Percentiles rank a stretch among this genome's conserved stretches.
These are phyloP conservation scores for Nasonovia ribisnigri DNA, from an alignment of 2,888 invertebrate genomes.

Conservation along the genomic window DNA sequence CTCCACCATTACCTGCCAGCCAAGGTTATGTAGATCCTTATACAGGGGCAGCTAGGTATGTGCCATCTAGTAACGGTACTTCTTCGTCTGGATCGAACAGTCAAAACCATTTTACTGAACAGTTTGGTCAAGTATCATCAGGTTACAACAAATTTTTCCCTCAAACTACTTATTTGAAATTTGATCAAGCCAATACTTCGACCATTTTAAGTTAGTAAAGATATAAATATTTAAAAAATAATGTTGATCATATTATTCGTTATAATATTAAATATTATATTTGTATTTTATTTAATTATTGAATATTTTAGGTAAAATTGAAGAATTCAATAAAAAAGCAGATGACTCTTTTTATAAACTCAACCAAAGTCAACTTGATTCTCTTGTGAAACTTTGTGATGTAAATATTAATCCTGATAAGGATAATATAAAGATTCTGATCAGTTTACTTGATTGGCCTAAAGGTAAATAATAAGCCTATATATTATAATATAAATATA, in stretches of 20 bases:
- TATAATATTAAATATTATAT: not conserved
- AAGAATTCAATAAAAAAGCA: constrained; percentile 80
- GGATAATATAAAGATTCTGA: constrained; percentile 71
- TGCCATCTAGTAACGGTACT: constrained; percentile 72
- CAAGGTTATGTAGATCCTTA: constrained; percentile 74
- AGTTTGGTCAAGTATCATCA: constrained; percentile 64
- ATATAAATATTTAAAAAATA: not conserved
- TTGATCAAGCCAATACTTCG: constrained; percentile 83
- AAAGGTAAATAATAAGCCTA: constrained; percentile 73
- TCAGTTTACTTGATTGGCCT: constrained; percentile 80
- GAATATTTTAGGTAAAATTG: constrained; percentile 68
- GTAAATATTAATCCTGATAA: constrained; percentile 70
- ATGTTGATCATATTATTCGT: too few relatives aligned
- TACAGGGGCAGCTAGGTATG: constrained; percentile 79
- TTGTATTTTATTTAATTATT: not conserved
- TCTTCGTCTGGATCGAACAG: constrained; percentile 69
- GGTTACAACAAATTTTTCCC: constrained; percentile 71
- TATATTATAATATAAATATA: not conserved
- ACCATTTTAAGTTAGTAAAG: constrained; percentile 79
- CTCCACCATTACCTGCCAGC: constrained; percentile 65
- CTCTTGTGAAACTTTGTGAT: constrained; percentile 76
- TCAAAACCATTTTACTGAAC: constrained; percentile 73
- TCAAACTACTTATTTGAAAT: constrained; percentile 75
- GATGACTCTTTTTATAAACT: constrained; percentile 73
- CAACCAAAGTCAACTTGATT: constrained; percentile 74